Base-by-base conservation (phyloP, 2,888 invertebrate genomes). In the Ophioninae sp. region DNA sequence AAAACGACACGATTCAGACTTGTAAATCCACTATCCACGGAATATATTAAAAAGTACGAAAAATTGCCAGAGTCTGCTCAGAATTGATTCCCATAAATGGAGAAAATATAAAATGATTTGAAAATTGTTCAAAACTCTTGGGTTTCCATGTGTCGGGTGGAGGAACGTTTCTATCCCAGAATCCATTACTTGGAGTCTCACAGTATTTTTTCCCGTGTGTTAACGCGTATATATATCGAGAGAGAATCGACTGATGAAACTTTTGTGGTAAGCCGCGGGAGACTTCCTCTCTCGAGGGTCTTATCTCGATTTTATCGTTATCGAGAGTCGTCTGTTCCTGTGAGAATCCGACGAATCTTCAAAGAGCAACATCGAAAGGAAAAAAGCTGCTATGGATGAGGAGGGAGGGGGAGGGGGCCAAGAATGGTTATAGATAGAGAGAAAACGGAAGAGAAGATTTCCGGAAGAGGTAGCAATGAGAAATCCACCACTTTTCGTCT, bases 291-390 rank as follows among this genome's bases (percentile, higher is more conserved):
- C 84, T 82, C 77, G 64, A 68, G 84, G 82, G 84, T 82, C 79
- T 82, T 82, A 84, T 82, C 84, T 82, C 82, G 82, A 84, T 84
- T 84, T 82, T 84, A 84, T 84, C 81, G 84, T 84, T 84, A 84
- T 84, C 84, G 79, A 59, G 84, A 82, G 76, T 79, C 79, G 65
- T 76, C 78, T 63, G 67, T 77, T 79, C 76, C 79, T 79, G 68
- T 17, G 82, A 73, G 82, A 58, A 74, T 82, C 73, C 59, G 37
- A 44, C 59, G 79, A 74, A 79, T 82, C 79, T 73, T 79, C 79
- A 79, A 79, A 79, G 79, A 84, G 67, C 37, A 67, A 73, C 44
- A 41, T 76, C 30, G 64, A 63, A 59, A 64, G 65, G 73, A 67
- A 82, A 30, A 30, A 30, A 30, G 30, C 30, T 30, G 30, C 30